Conservation (phyloP, 2,113 vertebrate genomes). For the sheep (Ovis aries) region DNA sequence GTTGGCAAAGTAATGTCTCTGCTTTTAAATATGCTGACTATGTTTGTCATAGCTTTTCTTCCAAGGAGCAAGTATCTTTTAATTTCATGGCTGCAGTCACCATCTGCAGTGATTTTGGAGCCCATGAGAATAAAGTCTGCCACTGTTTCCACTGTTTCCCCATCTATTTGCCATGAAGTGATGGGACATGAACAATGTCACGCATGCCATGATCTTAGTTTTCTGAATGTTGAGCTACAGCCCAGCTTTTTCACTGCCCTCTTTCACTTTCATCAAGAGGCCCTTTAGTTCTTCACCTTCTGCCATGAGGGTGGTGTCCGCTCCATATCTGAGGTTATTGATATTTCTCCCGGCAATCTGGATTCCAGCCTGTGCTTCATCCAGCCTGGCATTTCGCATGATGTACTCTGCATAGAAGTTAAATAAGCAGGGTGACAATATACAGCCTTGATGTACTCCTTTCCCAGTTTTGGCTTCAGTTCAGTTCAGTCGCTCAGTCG, state of each 20-base stretch:
- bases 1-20: not conserved
- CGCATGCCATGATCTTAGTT: not conserved
- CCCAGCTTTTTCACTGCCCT: not conserved
- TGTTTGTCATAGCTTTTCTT: not conserved
- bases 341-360: not conserved
- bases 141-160: not conserved
- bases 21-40: not conserved
- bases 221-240: not conserved
- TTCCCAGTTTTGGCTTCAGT: not conserved
- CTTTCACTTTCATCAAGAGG: not conserved
- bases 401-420: not conserved
- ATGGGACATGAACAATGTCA: not conserved
- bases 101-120: not conserved
- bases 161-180: not conserved
- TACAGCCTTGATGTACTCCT: not conserved
- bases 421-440: not conserved
- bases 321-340: not conserved
- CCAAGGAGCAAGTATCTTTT: not conserved
- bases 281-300: not conserved
- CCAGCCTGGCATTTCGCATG: not conserved
- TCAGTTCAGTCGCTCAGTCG: no score
- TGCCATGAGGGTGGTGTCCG: not conserved
- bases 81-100: not conserved
- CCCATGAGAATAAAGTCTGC: not conserved
- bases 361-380: not conserved